Conservation (phyloP, 2,888 invertebrate genomes). For the Drosophila mimetica region DNA sequence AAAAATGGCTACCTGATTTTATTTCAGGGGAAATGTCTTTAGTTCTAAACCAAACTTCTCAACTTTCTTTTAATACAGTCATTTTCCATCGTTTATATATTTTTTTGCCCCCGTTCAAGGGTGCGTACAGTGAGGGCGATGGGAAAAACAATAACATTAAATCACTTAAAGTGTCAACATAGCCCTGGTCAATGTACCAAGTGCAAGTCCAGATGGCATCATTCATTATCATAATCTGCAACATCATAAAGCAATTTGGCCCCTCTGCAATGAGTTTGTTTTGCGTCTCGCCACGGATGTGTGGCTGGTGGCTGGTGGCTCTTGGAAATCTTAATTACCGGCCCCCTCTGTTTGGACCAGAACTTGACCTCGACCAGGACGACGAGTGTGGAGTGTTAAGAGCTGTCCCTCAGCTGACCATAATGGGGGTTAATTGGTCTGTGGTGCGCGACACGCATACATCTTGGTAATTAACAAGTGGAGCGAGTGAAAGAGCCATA, state of each 20-base stretch:
- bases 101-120: constrained; percentile 20
- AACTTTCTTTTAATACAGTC: not conserved
- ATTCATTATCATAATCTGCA: constrained; percentile 82
- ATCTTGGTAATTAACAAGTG: constrained; percentile 83
- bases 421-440: constrained; percentile 82
- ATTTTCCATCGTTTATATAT: constrained; percentile 19
- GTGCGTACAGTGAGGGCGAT: not conserved
- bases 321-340: constrained; percentile 77
- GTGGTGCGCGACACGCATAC: constrained; percentile 82
- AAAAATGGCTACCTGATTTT: not conserved
- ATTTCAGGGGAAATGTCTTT: too few species aligned
- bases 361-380: constrained; percentile 77
- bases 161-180: constrained; percentile 83
- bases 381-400: constrained; percentile 51
- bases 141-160: constrained; percentile 81
- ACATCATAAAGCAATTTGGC: constrained; percentile 81
- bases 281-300: constrained; percentile 70
- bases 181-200: constrained; percentile 56
- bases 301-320: constrained; percentile 41
- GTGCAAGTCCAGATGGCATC: constrained; percentile 78
- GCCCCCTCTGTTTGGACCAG: constrained; percentile 49
- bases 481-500: constrained; percentile 62
- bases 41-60: not conserved
- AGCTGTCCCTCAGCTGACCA: constrained; percentile 53
- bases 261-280: constrained; percentile 69